These are phyloP conservation scores for Chalcis sispes DNA, from an alignment of 2,888 invertebrate genomes.

Conservation along the genomic window DNA sequence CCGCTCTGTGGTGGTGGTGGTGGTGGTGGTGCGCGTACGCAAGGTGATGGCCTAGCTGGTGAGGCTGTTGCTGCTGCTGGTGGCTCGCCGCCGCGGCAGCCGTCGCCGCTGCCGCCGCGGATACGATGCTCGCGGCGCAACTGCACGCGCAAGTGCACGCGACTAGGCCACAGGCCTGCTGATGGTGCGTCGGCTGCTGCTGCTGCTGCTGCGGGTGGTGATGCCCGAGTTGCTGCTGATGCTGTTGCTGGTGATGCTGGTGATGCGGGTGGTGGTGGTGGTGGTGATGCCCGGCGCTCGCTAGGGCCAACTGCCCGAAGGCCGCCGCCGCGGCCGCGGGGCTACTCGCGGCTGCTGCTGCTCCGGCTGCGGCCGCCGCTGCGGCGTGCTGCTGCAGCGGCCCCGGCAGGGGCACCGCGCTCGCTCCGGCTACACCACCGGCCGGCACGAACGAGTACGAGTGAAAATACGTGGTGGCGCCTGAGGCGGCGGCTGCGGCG, in stretches of 20 bases:
- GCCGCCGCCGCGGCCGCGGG: slow-evolving; percentile 64
- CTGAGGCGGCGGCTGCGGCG: slow-evolving; percentile 53
- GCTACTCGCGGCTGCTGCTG: slow-evolving; percentile 63
- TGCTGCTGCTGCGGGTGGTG: slow-evolving; percentile 56
- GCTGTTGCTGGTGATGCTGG: slow-evolving; percentile 29
- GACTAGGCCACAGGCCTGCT: slow-evolving; percentile 66
- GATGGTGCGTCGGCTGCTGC: slow-evolving; percentile 52
- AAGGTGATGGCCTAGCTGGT: slow-evolving; percentile 28
- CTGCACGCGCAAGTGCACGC: slow-evolving; percentile 69
- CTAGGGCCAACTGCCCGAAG: slow-evolving; percentile 55
- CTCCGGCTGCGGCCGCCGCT: slow-evolving; percentile 59
- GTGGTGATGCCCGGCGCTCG: slow-evolving; percentile 44
- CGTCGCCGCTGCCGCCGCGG: slow-evolving; percentile 62
- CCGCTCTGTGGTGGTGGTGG: slow-evolving; percentile 57
- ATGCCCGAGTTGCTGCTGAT: slow-evolving; percentile 37
- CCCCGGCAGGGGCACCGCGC: slow-evolving; percentile 59
- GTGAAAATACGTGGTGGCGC: slow-evolving; percentile 76
- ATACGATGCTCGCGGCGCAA: slow-evolving; percentile 69
- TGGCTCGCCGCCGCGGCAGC: slow-evolving; percentile 55
- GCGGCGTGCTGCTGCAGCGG: slow-evolving; percentile 60
- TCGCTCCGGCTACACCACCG: slow-evolving; percentile 70
- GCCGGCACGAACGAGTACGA: slow-evolving; percentile 76
- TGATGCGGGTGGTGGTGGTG: slow-evolving; percentile 40
- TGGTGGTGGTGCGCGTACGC: slow-evolving; percentile 41
- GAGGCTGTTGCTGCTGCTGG: slow-evolving; percentile 39